Conservation (phyloP, 2,113 vertebrate species). For the Prinia subflava region DNA sequence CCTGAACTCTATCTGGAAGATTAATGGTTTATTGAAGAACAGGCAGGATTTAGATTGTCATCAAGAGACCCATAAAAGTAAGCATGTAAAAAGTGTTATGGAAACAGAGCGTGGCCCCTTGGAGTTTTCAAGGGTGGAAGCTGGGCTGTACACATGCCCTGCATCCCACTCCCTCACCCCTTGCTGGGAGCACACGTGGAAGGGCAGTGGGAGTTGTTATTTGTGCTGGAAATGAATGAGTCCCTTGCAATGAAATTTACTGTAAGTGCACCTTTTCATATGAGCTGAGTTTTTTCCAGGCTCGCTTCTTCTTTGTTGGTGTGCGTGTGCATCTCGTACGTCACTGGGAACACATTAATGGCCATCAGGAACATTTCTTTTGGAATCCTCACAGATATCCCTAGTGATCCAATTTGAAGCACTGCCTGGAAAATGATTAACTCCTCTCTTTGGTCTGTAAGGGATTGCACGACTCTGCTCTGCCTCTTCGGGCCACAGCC, state of each 20-base stretch:
- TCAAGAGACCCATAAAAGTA: conserved; percentile 70
- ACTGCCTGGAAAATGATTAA: conserved; percentile 63
- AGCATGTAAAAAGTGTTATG: conserved; percentile 66
- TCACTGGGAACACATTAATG: conserved; percentile 27
- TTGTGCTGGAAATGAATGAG: conserved; percentile 4
- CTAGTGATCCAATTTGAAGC: conserved; percentile 54
- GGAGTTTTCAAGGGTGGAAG: conserved; percentile 48
- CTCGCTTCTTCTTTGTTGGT: background rate
- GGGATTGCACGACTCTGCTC: conserved; percentile 3
- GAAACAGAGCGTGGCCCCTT: conserved; percentile 53
- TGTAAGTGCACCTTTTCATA: background rate
- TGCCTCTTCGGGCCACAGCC: background rate
- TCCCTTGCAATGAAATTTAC: background rate
- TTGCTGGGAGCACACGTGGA: background rate
- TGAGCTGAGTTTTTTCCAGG: background rate
- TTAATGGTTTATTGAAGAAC: conserved; percentile 71
- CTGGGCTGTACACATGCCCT: background rate
- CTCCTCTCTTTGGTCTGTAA: background rate
- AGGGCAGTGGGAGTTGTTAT: background rate
- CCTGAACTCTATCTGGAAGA: conserved; percentile 65
- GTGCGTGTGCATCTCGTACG: background rate
- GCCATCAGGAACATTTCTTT: conserved; percentile 22
- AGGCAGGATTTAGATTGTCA: conserved; percentile 73
- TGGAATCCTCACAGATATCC: conserved; percentile 39
- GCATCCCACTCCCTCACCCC: background rate